phyloP scores from a whole-genome alignment of 2,888 invertebrate genomes.

The Hybos culiciformis region DNA sequence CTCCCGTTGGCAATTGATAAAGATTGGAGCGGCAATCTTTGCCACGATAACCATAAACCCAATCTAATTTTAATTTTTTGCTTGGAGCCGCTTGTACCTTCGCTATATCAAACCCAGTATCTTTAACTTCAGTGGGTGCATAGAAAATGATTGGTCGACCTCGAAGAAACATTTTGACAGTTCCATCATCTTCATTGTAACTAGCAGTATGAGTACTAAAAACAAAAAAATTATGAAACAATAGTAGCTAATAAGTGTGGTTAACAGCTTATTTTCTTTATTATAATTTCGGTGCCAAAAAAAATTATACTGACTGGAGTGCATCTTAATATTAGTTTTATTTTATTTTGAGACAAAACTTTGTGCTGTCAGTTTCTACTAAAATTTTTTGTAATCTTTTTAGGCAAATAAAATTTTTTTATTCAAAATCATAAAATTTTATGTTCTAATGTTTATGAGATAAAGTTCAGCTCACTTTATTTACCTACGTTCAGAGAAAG shows the following conservation, averaged over 20 bases:
- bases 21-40: conserved; percentile 84
- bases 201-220: conserved; percentile 68
- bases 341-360: background rate
- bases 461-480: background rate
- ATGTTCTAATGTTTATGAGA: background rate
- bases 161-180: conserved; percentile 69
- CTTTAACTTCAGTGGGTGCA: conserved; percentile 54
- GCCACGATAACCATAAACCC: conserved; percentile 72
- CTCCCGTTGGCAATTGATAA: conserved; percentile 78
- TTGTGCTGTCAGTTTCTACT: background rate
- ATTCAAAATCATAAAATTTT: background rate
- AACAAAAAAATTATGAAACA: conserved; percentile 17
- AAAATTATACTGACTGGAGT: too few relatives aligned
- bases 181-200: conserved; percentile 75
- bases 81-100: conserved; percentile 69
- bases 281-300: too few relatives aligned
- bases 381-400: too few relatives aligned
- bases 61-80: conserved; percentile 72
- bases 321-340: background rate
- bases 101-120: conserved; percentile 50
- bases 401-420: background rate
- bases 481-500: background rate
- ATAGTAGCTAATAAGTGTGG: too few relatives aligned
- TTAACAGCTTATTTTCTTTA: too few relatives aligned
- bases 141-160: conserved; percentile 69